Base-by-base conservation (phyloP, 23 tunicate genomes). In the Corella eumyota region DNA sequence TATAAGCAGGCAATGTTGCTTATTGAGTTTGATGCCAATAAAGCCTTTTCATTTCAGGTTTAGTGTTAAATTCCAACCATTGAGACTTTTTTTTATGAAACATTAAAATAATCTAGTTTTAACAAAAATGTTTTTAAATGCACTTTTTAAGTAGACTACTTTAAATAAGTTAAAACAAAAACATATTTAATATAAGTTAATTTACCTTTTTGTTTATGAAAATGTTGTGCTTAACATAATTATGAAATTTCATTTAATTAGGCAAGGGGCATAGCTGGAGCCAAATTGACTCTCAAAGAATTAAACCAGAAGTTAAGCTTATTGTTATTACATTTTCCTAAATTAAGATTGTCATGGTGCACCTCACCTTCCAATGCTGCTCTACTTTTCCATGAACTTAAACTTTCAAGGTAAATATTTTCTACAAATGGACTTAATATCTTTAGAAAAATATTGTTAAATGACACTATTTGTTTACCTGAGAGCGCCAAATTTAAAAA, bases 21-120 rank as follows among this genome's bases (percentile, higher is more conserved):
- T 32, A 83, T 92, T 4, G 98, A 92, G 56, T 92, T 92, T 56
- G 98, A 83, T 44, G 98, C 92, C 20, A 74, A 50, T 53, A 83
- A 92, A 36, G 86, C 98, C 19, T 92, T 92, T 59, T 76, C 98
- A n/a, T 79, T 92, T 56, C 72, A 68, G 56, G 75, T 63, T 17
- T 0, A 17, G 11, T 13, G 15, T 40, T 40, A 40, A n/a, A n/a
- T n/a, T n/a, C n/a, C n/a, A n/a, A n/a, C n/a, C n/a, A n/a, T n/a
- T n/a, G n/a, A n/a, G n/a, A n/a, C n/a, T n/a, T n/a, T n/a, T n/a
- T n/a, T n/a, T n/a, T n/a, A n/a, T 60, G 47, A 30, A 27, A 17
- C 7, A 25, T 60, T 60, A 17, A 9, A 53, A 53, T 11, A 23
- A 23, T 53, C 59, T 20, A 20, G 59, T 11, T 53, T 9, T 11